Base-by-base conservation (phyloP, 1,140 invertebrate species). In the Aradophagus sp. region DNA sequence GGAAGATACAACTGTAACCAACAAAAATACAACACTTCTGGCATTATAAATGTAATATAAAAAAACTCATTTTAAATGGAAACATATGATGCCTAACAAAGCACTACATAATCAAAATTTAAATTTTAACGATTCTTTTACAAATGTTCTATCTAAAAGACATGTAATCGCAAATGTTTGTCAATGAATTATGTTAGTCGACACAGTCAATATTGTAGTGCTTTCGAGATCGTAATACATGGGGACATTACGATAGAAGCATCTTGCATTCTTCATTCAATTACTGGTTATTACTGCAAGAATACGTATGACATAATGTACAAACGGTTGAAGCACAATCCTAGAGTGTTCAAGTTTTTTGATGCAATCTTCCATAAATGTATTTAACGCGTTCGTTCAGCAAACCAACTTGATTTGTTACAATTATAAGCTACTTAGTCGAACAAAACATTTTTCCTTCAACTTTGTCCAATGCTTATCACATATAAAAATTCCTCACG, bases 341-440 rank as follows among this genome's bases (percentile, higher is more conserved):
- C 61, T 39, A 45, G 38, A 47, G 41, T 14, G 48, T 35, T 29
- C 39, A 38, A 55, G 41, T 61, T 65, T 65, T 55, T 47, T 55
- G 48, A 65, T 45, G 50, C 27, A 27, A 17, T 56, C 45, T 56
- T 42, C 56, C 62, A 66, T 66, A 66, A 66, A 66, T 66, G 48
- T 52, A 66, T 66, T 66, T 56, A 66, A 56, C 52, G 27, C 36
- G 29, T 19, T 55, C 48, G 56, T 56, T 44, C 16, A 38, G 52
- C 38, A 23, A 44, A 62, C 39, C 47, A 44, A 39, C 44, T 66
- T 42, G 62, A 56, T 66, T 66, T 66, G 35, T 14, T 23, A 39
- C 42, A 48, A 39, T 47, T 48, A n/a, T n/a, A n/a, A n/a, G n/a
- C n/a, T n/a, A n/a, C n/a, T n/a, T n/a, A n/a, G n/a, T n/a, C n/a